Evolutionary conservation across 2,113 vertebrate species (phyloP), one percentile per base, ranked within the genome.

Genomic region (Theristicus caerulescens): DNA sequence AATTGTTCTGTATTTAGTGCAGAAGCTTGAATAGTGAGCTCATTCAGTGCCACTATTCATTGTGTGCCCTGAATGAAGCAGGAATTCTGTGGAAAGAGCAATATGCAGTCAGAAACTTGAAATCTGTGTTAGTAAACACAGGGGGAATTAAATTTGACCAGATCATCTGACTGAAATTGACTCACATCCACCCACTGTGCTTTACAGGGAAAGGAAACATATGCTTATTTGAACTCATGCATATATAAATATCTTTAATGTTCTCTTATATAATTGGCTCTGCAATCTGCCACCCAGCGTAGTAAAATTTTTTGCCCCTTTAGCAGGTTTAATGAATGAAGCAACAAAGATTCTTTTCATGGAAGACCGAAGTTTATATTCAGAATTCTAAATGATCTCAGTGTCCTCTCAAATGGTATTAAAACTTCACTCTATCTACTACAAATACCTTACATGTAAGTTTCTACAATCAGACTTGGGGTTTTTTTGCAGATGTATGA

Each of bases 161-260:
- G 67, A 95, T 97, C 80, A 81, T 88, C 76, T 74, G 38, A 94
- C 86, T 92, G 88, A 93, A 94, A 65, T 88, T 94, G 88, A 97
- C 86, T 95, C 94, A 96, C 25, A 92, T 88, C 86, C 94, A 83
- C 94, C 91, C 95, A 97, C 93, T 19, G 31, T 62, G 51, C 51
- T 62, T 73, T 86, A 69, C 64, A 90, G 42, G 13, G 36, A 95
- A 88, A 94, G 76, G n/a, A 91, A 94, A 92, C 94, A 92, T 96
- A 96, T 72, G 94, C 55, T 93, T 91, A 52, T 95, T 88, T 92
- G 91, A 95, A 95, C 84, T 82, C 29, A 74, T 74, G 46, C 46
- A 83, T 92, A 74, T 78, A 90, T 80, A 94, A 92, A 86, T 77
- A 86, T 70, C 27, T 92, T 86, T 47, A 80, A 11, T 78, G 32